Conservation (phyloP, 2,888 invertebrate genomes). For the Ophion costatus region DNA sequence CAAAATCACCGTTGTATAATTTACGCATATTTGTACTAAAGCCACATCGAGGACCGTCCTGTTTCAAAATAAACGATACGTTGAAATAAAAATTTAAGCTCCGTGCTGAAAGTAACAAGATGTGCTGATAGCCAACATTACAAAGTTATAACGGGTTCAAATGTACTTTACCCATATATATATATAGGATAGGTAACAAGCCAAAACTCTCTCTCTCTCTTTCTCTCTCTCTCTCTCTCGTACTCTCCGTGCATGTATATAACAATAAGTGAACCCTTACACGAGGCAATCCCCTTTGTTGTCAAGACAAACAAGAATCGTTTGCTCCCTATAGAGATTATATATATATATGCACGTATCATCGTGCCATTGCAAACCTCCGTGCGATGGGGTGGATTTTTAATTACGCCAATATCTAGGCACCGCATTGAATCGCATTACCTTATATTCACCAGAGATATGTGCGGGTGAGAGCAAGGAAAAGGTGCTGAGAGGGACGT, state of each 20-base stretch:
- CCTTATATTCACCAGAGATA: constrained; percentile 69
- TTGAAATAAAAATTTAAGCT: no score
- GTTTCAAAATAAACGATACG: no score
- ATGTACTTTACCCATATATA: background rate
- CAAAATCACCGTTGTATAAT: no score
- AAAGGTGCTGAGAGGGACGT: background rate
- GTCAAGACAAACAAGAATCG: constrained; percentile 83
- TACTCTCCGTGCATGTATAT: constrained; percentile 58
- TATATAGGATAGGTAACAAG: constrained; percentile 47
- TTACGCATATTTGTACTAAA: no score
- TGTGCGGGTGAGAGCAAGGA: constrained; percentile 29
- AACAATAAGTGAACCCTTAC: constrained; percentile 66
- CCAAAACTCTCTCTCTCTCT: constrained; percentile 45
- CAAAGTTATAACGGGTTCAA: no score
- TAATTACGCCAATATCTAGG: constrained; percentile 81
- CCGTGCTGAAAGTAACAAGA: no score
- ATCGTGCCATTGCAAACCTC: constrained; percentile 57
- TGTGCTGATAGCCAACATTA: no score
- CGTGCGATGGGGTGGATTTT: constrained; percentile 78
- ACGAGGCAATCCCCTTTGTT: constrained; percentile 78
- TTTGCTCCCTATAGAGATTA: constrained; percentile 73
- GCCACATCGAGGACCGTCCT: no score
- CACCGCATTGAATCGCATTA: constrained; percentile 75
- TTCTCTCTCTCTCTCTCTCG: constrained; percentile 11
- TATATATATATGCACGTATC: constrained; percentile 43